A percentile compares a stretch with the other conserved stretches of the same genome.
phyloP scores from a whole-genome alignment of 2,888 invertebrate species.

The Apeira syringaria region DNA sequence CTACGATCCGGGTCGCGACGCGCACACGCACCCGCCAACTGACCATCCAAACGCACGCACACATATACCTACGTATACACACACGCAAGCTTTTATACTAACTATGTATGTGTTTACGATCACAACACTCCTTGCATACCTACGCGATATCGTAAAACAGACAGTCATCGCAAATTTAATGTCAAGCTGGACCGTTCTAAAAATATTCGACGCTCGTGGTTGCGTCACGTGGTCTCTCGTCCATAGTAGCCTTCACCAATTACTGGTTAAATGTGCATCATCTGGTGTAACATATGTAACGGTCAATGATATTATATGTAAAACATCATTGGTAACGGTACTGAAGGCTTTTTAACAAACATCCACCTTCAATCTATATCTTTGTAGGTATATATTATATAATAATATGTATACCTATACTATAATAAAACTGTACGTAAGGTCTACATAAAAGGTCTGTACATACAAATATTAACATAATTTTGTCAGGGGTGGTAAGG shows the following conservation, averaged over 20 bases:
- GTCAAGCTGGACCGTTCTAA: conserved; percentile 16
- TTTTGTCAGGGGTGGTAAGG: too few species aligned
- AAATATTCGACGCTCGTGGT: conserved; percentile 1
- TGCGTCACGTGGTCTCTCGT: background rate
- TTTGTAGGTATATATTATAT: too few species aligned
- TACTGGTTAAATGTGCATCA: conserved; percentile 11
- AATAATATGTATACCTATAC: too few species aligned
- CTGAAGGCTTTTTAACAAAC: too few species aligned
- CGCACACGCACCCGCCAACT: background rate
- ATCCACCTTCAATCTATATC: too few species aligned
- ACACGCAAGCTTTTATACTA: background rate
- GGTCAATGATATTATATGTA: too few species aligned
- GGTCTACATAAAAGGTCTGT: too few species aligned
- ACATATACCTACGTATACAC: background rate
- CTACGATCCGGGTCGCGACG: background rate
- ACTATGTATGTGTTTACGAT: too few species aligned
- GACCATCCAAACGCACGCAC: background rate
- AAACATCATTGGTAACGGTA: too few species aligned
- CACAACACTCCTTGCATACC: conserved; percentile 6
- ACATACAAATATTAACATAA: too few species aligned
- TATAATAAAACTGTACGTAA: too few species aligned
- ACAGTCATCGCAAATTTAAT: conserved; percentile 16
- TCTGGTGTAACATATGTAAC: conserved; percentile 2
- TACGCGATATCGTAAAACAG: conserved; percentile 10
- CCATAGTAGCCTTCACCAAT: conserved; percentile 5